phyloP scores from a whole-genome alignment of 2,113 vertebrate species.

The Bufo gargarizans region DNA sequence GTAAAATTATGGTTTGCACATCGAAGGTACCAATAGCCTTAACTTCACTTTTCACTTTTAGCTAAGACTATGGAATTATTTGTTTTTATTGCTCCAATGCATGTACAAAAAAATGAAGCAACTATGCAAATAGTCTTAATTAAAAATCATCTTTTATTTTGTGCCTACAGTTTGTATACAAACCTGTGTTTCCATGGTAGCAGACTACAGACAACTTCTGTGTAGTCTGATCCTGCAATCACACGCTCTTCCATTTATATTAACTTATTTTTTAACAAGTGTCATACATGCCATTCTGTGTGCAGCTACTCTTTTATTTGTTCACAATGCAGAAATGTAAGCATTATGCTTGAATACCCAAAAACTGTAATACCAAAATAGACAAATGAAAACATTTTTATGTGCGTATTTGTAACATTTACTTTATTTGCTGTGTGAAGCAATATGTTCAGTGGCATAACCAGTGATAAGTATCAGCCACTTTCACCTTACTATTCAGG shows the following conservation, averaged over 20 bases:
- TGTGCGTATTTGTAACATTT: not conserved
- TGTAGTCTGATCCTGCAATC: no score
- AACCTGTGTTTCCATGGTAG: not conserved
- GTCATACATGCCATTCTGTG: not conserved
- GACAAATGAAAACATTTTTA: not conserved
- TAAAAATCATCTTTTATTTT: not conserved
- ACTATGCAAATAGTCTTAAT: not conserved
- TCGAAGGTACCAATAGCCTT: no score
- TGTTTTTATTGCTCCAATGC: not conserved
- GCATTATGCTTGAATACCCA: not conserved
- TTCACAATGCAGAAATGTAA: no score
- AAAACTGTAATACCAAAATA: not conserved
- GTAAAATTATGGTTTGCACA: no score
- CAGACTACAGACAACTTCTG: not conserved
- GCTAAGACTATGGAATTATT: not conserved
- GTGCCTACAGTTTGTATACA: not conserved
- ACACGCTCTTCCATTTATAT: no score
- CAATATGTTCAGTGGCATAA: not conserved
- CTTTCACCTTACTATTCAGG: constrained; percentile 30
- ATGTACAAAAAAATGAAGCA: not conserved
- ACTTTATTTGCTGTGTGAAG: constrained; percentile 4
- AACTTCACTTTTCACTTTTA: no score
- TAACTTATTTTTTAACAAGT: not conserved
- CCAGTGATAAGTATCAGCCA: constrained; percentile 31
- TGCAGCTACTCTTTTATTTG: not conserved